Percentiles rank a stretch among this genome's conserved stretches.
phyloP scores from a whole-genome alignment of 2,888 invertebrate genomes.

The Listrodromus nycthemerus region DNA sequence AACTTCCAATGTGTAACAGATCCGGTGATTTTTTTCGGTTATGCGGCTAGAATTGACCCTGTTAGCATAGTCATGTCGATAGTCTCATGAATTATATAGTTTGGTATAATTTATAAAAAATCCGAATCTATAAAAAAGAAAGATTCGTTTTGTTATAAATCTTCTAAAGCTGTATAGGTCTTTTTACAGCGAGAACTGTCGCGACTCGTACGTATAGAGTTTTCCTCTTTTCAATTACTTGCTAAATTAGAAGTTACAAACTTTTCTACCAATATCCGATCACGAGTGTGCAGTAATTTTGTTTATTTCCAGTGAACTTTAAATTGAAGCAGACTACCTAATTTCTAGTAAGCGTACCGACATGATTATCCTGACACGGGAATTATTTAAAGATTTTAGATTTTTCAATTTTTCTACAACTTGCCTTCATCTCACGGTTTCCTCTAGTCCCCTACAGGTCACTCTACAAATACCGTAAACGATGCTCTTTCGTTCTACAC shows the following conservation, averaged over 20 bases:
- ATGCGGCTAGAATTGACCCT: neutral
- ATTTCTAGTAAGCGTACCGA: neutral
- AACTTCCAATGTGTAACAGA: neutral
- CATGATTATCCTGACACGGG: neutral
- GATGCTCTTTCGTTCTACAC: slow-evolving; percentile 27
- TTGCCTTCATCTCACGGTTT: neutral
- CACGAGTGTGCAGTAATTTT: neutral
- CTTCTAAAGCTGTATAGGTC: neutral
- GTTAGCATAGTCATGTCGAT: neutral
- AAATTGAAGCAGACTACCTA: neutral
- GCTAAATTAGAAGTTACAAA: neutral
- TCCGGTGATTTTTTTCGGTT: neutral
- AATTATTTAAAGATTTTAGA: neutral
- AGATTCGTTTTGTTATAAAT: neutral
- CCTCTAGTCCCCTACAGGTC: slow-evolving; percentile 6
- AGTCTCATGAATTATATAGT: neutral
- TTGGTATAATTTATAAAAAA: neutral
- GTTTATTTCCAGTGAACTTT: neutral
- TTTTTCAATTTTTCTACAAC: neutral
- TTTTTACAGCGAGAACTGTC: no score
- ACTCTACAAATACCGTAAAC: slow-evolving; percentile 37
- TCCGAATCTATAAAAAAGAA: neutral
- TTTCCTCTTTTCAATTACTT: neutral
- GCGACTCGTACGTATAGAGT: neutral
- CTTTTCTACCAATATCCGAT: neutral